These are phyloP conservation scores for Callorhinus ursinus DNA, from an alignment of 2,113 vertebrate species.

Conservation along the genomic window DNA sequence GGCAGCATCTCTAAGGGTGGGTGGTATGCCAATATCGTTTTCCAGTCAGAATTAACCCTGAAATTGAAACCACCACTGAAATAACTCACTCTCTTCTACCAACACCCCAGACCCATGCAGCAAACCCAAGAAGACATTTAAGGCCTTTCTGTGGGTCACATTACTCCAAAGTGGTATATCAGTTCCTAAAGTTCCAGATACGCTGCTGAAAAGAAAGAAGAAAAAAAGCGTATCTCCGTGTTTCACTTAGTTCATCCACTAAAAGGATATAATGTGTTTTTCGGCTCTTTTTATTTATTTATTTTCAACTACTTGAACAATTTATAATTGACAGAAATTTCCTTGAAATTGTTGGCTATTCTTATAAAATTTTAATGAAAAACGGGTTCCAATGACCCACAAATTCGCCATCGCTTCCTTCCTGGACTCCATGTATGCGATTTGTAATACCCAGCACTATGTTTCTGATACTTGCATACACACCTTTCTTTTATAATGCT, in stretches of 20 bases:
- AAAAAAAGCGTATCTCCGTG: not conserved
- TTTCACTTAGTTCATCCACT: conserved; percentile 8
- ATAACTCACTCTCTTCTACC: conserved; percentile 46
- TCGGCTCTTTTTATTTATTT: not conserved
- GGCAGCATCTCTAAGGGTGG: not conserved
- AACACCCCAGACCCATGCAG: not conserved
- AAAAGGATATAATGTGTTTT: not conserved
- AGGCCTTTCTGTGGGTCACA: not conserved
- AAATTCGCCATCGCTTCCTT: not conserved
- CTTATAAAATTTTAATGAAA: conserved; percentile 41
- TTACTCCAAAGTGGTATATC: conserved; percentile 26
- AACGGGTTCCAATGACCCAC: not conserved
- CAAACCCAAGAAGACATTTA: conserved; percentile 1
- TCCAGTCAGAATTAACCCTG: conserved; percentile 57
- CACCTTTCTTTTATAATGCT: not conserved
- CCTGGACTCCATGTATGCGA: not conserved
- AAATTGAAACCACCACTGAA: conserved; percentile 58
- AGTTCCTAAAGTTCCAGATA: not conserved
- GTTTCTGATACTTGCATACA: not conserved
- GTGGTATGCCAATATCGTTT: not conserved
- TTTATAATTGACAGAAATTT: conserved; percentile 7
- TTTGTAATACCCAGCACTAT: not conserved
- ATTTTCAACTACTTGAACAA: not conserved
- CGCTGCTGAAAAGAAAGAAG: not conserved
- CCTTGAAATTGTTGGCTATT: not conserved